Evolutionary conservation across 1,140 invertebrate genomes (phyloP).

Genomic region (Phortica variegata): DNA sequence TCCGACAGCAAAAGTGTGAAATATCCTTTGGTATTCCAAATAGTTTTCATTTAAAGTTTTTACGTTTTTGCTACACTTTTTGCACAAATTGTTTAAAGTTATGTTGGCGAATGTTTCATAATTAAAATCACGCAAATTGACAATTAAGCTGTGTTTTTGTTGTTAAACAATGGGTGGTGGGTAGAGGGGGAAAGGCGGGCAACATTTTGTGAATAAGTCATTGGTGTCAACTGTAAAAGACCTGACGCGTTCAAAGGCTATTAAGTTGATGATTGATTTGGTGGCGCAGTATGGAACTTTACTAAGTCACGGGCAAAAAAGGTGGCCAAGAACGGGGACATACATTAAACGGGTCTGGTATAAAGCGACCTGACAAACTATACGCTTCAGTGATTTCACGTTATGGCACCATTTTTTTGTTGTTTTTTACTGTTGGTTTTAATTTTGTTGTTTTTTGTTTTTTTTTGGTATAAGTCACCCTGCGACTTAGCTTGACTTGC

Average conservation of each 20-base stretch:
- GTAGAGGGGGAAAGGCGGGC: conserved; percentile 37
- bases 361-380: conserved; percentile 26
- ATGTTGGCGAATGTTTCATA: no score
- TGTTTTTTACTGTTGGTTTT: no score
- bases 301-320: conserved; percentile 21
- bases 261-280: conserved; percentile 47
- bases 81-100: no score
- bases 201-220: conserved; percentile 17
- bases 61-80: no score
- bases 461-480: no score
- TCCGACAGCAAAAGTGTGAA: no score
- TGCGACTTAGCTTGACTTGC: no score
- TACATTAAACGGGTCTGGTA: conserved; percentile 17
- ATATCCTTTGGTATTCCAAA: no score
- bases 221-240: no score
- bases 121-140: conserved; percentile 43
- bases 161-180: no score
- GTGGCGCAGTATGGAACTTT: conserved; percentile 22
- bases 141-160: conserved; percentile 18
- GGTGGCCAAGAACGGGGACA: conserved; percentile 4
- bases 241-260: conserved; percentile 22
- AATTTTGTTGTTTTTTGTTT: no score
- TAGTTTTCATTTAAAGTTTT: no score
- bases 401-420: conserved; percentile 25
- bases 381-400: conserved; percentile 45